A percentile compares a stretch with the other conserved stretches of the same genome.
Evolutionary conservation across 2,113 vertebrate species (phyloP).

Genomic region (Panthera tigris): DNA sequence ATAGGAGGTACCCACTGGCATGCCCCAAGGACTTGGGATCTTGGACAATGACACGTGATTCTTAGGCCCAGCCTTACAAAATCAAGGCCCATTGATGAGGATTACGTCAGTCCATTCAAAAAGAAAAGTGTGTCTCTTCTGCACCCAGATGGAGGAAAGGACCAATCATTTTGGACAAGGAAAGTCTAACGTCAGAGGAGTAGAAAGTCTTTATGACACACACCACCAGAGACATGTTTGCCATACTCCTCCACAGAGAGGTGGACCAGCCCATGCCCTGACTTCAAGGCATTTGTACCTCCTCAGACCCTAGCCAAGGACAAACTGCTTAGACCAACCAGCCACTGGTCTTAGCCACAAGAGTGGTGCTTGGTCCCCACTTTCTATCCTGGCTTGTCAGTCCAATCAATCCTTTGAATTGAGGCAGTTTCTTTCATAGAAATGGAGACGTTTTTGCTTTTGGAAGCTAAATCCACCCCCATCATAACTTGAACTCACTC

Average conservation of each 20-base stretch:
- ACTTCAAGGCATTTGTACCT: neutral
- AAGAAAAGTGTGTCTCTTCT: neutral
- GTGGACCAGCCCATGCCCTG: neutral
- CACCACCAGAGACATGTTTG: neutral
- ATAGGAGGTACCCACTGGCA: fast-evolving
- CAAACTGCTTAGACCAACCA: neutral
- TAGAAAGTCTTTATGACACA: neutral
- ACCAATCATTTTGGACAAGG: neutral
- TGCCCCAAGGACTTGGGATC: neutral
- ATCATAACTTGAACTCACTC: neutral
- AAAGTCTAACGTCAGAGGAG: constrained; percentile 38
- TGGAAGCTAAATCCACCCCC: neutral
- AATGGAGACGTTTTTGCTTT: neutral
- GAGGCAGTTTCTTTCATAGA: neutral
- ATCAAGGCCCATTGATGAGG: neutral
- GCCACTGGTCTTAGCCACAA: neutral
- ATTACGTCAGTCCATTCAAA: neutral
- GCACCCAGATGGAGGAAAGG: neutral
- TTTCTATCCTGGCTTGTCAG: neutral
- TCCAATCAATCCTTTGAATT: neutral
- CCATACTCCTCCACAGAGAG: no score
- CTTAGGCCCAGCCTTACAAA: neutral
- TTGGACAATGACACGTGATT: neutral
- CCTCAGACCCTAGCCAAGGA: neutral
- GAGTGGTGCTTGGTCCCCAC: fast-evolving